Conservation (phyloP, 2,888 invertebrate genomes). For the Melolontha melolontha region DNA sequence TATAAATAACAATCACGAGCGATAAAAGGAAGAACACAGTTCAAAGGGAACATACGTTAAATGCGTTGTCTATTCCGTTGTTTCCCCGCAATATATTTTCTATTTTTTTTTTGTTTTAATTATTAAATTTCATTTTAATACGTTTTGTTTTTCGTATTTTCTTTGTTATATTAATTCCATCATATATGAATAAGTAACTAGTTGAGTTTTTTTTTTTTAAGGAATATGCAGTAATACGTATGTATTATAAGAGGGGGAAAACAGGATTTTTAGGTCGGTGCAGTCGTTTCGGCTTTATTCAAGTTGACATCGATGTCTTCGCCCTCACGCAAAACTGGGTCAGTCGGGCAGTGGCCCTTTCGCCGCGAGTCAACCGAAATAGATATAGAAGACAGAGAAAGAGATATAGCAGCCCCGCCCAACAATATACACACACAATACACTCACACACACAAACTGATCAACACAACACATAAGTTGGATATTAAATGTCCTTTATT, state of each 20-base stretch:
- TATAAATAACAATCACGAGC: slow-evolving; percentile 37
- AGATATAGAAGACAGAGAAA: slow-evolving; percentile 21
- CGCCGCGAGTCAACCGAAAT: slow-evolving; percentile 24
- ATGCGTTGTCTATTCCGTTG: slow-evolving; percentile 9
- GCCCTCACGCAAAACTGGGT: slow-evolving; percentile 57
- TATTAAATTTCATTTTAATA: not conserved
- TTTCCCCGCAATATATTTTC: not conserved
- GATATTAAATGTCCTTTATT: slow-evolving; percentile 54
- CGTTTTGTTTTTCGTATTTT: not conserved
- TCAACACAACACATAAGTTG: slow-evolving; percentile 49
- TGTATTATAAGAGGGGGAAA: slow-evolving; percentile 36
- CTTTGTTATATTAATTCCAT: slow-evolving; percentile 4
- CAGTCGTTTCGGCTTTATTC: slow-evolving; percentile 42
- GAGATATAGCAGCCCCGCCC: slow-evolving; percentile 39
- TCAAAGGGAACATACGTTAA: slow-evolving; percentile 32
- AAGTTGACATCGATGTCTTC: slow-evolving; percentile 54
- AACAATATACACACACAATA: slow-evolving; percentile 35
- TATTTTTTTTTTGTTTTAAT: too few species aligned
- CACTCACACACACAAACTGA: slow-evolving; percentile 41
- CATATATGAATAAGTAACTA: slow-evolving; percentile 1
- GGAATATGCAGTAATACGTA: slow-evolving; percentile 22
- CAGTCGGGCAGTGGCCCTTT: slow-evolving; percentile 53
- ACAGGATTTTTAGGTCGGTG: slow-evolving; percentile 41
- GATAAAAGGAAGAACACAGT: slow-evolving; percentile 36
- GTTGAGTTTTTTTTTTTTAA: slow-evolving; percentile 19